Evolutionary conservation across 2,888 invertebrate species (phyloP), one percentile per base, ranked within the genome.

Genomic region (Andrena haemorrhoa): DNA sequence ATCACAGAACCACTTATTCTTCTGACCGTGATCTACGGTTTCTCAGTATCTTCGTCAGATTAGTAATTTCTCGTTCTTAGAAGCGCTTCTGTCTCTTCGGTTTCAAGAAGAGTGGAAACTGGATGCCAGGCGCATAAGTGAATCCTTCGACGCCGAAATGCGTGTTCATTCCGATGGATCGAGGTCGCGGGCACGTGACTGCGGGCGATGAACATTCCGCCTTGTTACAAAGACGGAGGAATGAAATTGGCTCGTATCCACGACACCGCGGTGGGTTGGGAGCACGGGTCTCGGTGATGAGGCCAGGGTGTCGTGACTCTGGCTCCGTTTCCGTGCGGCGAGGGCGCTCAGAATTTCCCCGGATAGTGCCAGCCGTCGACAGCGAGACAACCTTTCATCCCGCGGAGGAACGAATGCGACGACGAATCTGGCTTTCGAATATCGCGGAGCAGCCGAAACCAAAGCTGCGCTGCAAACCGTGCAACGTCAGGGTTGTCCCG

Each of bases 241-340:
- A 84, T 79, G 82, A 84, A 89, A 89, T 89, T 88, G 85, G 85
- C 82, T 82, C 71, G 82, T 71, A 88, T 86, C 83, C 80, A 79
- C 74, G 79, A 78, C 33, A 58, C 41, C 79, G 79, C 74, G 78
- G 76, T 76, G 51, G 70, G 51, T 68, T 58, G 61, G 78, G 64
- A 61, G 70, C 31, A 33, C 75, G 41, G 63, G 26, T 58, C 64
- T 56, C 60, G 76, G 76, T 75, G 83, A 85, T 72, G 87, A 88
- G 76, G 68, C 65, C 47, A 51, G 66, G 70, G 63, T 63, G 56
- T 72, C 87, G 63, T 66, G 69, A 75, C 53, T 65, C 47, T 10
- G 47, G 69, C 60, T 60, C 61, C 41, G 64, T 83, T 71, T 77
- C 64, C 77, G 56, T 56, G 56, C 33, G 35, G 73, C 75, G 68